Evolutionary conservation across 2,888 invertebrate species (phyloP).

Genomic region (Aphrophora alni): DNA sequence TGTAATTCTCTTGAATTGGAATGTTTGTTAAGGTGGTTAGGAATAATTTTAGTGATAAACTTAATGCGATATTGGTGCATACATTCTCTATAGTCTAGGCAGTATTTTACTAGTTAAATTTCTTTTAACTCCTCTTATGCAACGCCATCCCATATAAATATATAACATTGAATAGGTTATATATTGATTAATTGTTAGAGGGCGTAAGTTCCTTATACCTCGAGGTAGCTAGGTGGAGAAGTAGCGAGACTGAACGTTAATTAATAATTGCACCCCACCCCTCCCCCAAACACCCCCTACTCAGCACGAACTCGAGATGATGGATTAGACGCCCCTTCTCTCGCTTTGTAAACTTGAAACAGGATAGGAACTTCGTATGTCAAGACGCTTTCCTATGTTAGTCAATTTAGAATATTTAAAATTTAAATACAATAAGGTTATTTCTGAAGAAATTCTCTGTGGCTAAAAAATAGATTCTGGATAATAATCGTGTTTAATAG

Average conservation of each 20-base stretch:
- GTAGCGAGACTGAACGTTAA: slow-evolving; percentile 32
- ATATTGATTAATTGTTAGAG: neutral
- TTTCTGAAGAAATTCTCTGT: too few relatives aligned
- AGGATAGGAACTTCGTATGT: neutral
- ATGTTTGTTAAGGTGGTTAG: too few relatives aligned
- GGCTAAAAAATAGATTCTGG: too few relatives aligned
- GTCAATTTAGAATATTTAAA: neutral
- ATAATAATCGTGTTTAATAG: too few relatives aligned
- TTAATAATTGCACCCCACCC: slow-evolving; percentile 35
- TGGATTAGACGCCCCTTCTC: neutral
- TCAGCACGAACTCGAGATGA: slow-evolving; percentile 4
- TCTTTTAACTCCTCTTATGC: too few relatives aligned
- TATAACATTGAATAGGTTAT: neutral
- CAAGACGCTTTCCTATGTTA: neutral
- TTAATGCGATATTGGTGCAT: too few relatives aligned
- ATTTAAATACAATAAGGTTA: neutral
- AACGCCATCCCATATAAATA: too few relatives aligned
- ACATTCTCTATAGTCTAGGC: too few relatives aligned
- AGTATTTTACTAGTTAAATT: too few relatives aligned
- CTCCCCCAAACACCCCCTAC: neutral
- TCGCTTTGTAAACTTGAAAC: slow-evolving; percentile 4
- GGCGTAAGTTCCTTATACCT: neutral
- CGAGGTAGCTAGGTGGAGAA: slow-evolving; percentile 6
- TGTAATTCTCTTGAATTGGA: too few relatives aligned
- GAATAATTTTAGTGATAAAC: too few relatives aligned